phyloP scores from a whole-genome alignment of 2,888 invertebrate genomes.

The Diplazon laetatorius region DNA sequence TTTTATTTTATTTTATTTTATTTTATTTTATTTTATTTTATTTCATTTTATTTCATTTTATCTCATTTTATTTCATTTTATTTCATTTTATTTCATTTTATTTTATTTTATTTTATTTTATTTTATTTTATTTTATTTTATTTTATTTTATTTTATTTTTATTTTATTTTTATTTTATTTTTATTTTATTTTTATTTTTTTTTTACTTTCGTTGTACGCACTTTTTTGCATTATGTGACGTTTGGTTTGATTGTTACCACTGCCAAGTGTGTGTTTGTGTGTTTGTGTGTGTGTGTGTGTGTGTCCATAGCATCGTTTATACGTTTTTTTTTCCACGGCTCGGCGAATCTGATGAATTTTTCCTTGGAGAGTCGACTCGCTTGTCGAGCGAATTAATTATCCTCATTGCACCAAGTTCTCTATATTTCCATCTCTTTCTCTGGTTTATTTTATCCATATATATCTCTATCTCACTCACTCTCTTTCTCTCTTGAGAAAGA shows the following conservation, averaged over 20 bases:
- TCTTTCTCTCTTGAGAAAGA: no score
- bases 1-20: conserved; percentile 24
- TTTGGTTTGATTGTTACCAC: not conserved
- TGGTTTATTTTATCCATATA: no score
- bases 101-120: conserved; percentile 17
- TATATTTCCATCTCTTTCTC: no score
- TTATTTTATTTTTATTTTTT: conserved; percentile 20
- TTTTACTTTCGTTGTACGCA: conserved; percentile 16
- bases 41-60: conserved; percentile 8
- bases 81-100: conserved; percentile 3
- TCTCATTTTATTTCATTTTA: conserved; percentile 13
- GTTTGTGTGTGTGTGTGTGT: no score
- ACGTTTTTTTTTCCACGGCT: conserved; percentile 27
- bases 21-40: not conserved
- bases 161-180: conserved; percentile 14
- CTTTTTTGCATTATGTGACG: conserved; percentile 13
- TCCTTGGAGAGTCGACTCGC: conserved; percentile 53
- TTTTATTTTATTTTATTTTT: conserved; percentile 22
- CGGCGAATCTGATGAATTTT: conserved; percentile 39
- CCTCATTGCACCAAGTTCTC: conserved; percentile 46
- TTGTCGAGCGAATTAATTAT: conserved; percentile 60
- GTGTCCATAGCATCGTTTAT: conserved; percentile 27
- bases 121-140: conserved; percentile 11
- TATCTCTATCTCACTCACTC: no score
- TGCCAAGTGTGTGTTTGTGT: not conserved